A percentile compares a stretch with the other conserved stretches of the same genome.
These are phyloP conservation scores for Epicauta chinensis DNA, from an alignment of 1,140 invertebrate genomes.

Conservation along the genomic window DNA sequence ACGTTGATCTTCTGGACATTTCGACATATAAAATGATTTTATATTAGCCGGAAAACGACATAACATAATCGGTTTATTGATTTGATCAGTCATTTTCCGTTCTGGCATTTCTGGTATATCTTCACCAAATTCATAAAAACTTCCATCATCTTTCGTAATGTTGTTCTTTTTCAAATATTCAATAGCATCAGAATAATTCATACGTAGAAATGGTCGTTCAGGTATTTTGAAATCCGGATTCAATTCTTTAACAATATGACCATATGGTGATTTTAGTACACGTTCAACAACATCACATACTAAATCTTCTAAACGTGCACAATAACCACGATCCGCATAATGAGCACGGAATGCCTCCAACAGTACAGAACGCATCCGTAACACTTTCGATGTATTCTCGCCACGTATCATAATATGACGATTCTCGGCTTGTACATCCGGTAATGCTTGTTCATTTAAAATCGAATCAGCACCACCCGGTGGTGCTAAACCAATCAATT, in stretches of 20 bases:
- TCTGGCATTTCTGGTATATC: slow-evolving; percentile 99
- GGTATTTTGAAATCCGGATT: slow-evolving; percentile 90
- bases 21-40: slow-evolving; percentile 98
- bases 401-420: slow-evolving; percentile 98
- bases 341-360: slow-evolving; percentile 90
- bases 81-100: slow-evolving; percentile 96
- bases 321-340: slow-evolving; percentile 78
- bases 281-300: slow-evolving; percentile 94
- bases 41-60: slow-evolving; percentile 92
- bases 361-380: slow-evolving; percentile 83
- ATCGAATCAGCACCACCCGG: slow-evolving; percentile 95
- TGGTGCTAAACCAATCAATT: slow-evolving; percentile 85
- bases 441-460: slow-evolving; percentile 94
- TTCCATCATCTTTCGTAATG: slow-evolving; percentile 96
- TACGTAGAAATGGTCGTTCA: slow-evolving; percentile 84
- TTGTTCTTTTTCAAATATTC: slow-evolving; percentile 86
- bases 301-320: slow-evolving; percentile 89
- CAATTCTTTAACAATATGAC: slow-evolving; percentile 76
- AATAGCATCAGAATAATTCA: slow-evolving; percentile 94
- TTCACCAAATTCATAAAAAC: slow-evolving; percentile 97
- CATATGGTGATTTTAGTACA: slow-evolving; percentile 77
- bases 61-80: slow-evolving; percentile 93
- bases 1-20: slow-evolving; percentile 73
- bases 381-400: slow-evolving; percentile 92
- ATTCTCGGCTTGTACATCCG: slow-evolving; percentile 97